These are phyloP conservation scores for Halesus radiatus DNA, from an alignment of 1,140 invertebrate species.

Conservation along the genomic window DNA sequence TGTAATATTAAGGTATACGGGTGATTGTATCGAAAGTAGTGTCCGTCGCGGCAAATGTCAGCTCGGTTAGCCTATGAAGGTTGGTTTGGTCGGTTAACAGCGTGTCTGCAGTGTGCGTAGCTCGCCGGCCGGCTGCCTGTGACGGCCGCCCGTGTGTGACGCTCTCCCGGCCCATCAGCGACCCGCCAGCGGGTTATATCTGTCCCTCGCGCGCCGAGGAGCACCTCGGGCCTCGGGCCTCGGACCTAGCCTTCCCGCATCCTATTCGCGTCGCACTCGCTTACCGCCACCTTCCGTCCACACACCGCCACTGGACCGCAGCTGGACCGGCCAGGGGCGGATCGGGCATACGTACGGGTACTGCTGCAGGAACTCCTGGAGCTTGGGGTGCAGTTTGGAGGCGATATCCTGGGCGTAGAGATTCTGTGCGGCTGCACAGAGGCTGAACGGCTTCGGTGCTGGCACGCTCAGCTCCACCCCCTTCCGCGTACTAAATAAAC, in stretches of 20 bases:
- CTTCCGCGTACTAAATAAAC: too few species aligned
- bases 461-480: too few species aligned
- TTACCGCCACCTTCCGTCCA: neutral
- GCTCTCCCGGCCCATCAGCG: slow-evolving; percentile 4
- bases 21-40: neutral
- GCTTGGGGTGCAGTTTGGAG: too few species aligned
- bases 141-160: slow-evolving; percentile 14
- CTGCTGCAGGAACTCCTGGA: too few species aligned
- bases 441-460: too few species aligned
- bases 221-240: too few species aligned
- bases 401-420: too few species aligned
- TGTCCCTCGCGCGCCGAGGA: neutral
- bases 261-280: neutral
- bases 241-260: neutral
- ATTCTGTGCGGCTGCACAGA: too few species aligned
- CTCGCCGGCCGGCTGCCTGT: slow-evolving; percentile 37
- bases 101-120: neutral
- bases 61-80: neutral
- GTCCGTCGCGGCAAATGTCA: neutral
- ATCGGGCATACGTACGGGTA: too few species aligned
- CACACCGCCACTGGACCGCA: too few species aligned
- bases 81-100: neutral
- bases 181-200: slow-evolving; percentile 14
- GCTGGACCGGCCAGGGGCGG: neutral
- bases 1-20: slow-evolving; percentile 17